Base-by-base conservation (phyloP, 2,888 invertebrate genomes). In the Eueremaeus valkanovi region DNA sequence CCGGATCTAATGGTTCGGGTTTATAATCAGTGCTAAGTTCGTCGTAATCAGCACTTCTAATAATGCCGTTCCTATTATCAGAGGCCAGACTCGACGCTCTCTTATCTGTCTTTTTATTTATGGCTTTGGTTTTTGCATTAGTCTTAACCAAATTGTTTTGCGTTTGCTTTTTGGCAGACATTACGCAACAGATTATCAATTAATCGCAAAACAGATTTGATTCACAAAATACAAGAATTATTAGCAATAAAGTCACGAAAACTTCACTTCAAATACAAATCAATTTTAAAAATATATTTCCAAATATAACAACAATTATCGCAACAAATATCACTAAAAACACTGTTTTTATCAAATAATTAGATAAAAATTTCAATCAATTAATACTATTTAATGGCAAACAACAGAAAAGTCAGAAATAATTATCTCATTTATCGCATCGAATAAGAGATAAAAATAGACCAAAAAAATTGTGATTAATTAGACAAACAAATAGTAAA, bases 21-120 rank as follows among this genome's bases (percentile, higher is more conserved):
- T 36, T 21, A 40, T n/a, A 61, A 40, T 68, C 40, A 24, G 72
- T 72, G 11, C 72, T 72, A 18, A 75, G 18, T 29, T 75, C 75
- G 72, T 75, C 72, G 29, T 75, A 75, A 42, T 75, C 75, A 29
- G 42, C 51, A 55, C 72, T 58, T 29, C 36, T 40, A 29, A 36
- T 29, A 45, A 6, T 18, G 31, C 70, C 49, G 21, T 75, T 75
- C 18, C 49, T 75, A 29, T 75, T 11, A 24, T 49, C 70, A 33
- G 21, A 3, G 21, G 40, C 70, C 24, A 58, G n/a, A 66, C 74
- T 45, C 18, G 31, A 8, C 3, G 49, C 55, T 55, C 49, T 21
- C 45, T 49, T 73, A 49, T 73, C 55, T 6, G 27, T 55, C 13
- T 73, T 73, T 6, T 73, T 73, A 27, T 45, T 73, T n/a, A n/a